Base-by-base conservation (phyloP, 2,888 invertebrate species). In the Ethmia dodecea region DNA sequence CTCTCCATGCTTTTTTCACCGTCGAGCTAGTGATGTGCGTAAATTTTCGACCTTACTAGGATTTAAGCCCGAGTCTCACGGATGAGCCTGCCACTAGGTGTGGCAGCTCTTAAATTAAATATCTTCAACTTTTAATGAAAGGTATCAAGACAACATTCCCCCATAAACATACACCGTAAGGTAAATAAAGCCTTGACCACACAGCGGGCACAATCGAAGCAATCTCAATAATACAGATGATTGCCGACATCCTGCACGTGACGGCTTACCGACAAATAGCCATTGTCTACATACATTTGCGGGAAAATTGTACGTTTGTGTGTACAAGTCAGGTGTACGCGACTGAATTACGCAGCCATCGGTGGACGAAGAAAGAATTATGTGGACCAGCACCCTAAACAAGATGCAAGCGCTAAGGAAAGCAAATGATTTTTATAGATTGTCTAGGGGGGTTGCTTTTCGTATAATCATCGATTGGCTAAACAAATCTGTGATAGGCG, bases 331-430 rank as follows among this genome's bases (percentile, higher is more conserved):
- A n/a, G n/a, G n/a, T 33, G 37, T 41, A 41, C 41, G 41, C 41
- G 41, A 74, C 79, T 76, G 79, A 66, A 75, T 80, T 80, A 80
- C 80, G 79, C 79, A 57, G 47, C 47, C 46, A 49, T 51, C 47
- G 48, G 49, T 52, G 15, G 45, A 38, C 9, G 9, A 11, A 11
- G 50, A 51, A 47, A 60, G 56, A 38, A 31, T 60, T 16, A 18
- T 37, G 20, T 52, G 57, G 75, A 68, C 54, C n/a, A n/a, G n/a
- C n/a, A n/a, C n/a, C n/a, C n/a, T n/a, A n/a, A n/a, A n/a, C n/a
- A n/a, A n/a, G n/a, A n/a, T n/a, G n/a, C n/a, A n/a, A n/a, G n/a
- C n/a, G n/a, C n/a, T n/a, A n/a, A n/a, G n/a, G n/a, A n/a, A n/a
- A 30, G 27, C 20, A 18, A 27, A 6, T n/a, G n/a, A n/a, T n/a